Evolutionary conservation across 1,140 invertebrate species (phyloP), one percentile per base, ranked within the genome.

Genomic region (Drosophila sucinea): DNA sequence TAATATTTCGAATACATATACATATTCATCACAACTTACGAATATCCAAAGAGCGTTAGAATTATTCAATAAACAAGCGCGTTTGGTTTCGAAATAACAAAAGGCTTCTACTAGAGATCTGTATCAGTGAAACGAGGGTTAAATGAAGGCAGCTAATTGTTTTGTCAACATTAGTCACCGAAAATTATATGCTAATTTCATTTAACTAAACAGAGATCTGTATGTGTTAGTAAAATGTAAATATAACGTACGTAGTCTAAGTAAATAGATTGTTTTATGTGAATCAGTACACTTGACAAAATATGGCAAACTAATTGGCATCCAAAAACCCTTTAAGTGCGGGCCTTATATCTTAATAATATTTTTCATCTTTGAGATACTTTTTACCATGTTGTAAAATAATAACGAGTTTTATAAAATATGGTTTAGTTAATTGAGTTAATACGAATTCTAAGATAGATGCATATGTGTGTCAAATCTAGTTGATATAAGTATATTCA

Each of bases 101-200:
- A 27, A 51, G 44, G 2, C 23, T 51, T 47, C 44, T 51, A 51
- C 3, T 25, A 51, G 2, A 51, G 44, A 51, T 51, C 23, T 51
- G 7, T 25, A 58, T 58, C 56, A 35, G n/a, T 58, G 23, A 51
- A 51, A 27, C 44, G 44, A 51, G 56, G 56, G 56, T 58, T 58
- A 62, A 66, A 67, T 73, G 60, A 60, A 67, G 57, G 61, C 41
- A 74, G 77, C 78, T 83, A 83, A 83, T 83, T 74, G 62, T 78
- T 74, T 75, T 80, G 78, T 78, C 77, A 83, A 81, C 70, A 80
- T 77, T 63, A 70, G 60, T 65, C 67, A 58, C 38, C 47, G 60
- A 60, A 72, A 72, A 60, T 70, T 57, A 73, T 64, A 58, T 63
- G 44, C 58, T 69, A 73, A 67, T 60, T 35, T 35, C 7, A 35